Base-by-base conservation (phyloP, 2,888 invertebrate species). In the Thymelicus sylvestris region DNA sequence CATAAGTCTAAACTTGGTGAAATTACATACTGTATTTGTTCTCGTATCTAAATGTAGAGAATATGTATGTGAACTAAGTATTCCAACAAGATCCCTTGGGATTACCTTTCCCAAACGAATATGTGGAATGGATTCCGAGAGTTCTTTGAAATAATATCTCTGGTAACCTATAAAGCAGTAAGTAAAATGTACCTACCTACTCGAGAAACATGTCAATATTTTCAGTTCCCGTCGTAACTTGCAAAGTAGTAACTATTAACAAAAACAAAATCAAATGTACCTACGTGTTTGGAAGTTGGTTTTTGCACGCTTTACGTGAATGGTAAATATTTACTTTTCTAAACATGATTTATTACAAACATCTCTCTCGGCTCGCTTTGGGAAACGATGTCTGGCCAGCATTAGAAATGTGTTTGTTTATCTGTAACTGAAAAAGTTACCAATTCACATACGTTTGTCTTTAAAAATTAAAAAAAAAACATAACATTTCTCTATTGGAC, bases 141-240 rank as follows among this genome's bases (percentile, higher is more conserved):
- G 86, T 91, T 90, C 91, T 90, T 89, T 91, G 91, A 93, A 91
- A 93, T 93, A 92, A 92, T 92, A 92, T 92, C 89, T 88, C 83
- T 79, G 81, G 81, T 24, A 88, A 88, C 92, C 89, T 88, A 92
- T 93, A 93, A 93, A 92, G 89, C 89, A 87, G 88, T 83, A 92
- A 92, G 89, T 92, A 90, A 86, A 87, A 88, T 12, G 7, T 41
- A 89, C 85, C 89, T 84, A 87, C 86, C 88, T 84, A 87, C 88
- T 89, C 86, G 81, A 86, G 88, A 86, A 87, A 91, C 76, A 74
- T 86, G 89, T 83, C 86, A 85, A 92, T 92, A 88, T 92, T 92
- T 92, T 84, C 86, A 86, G 80, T 70, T 65, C 38, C 57, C 64
- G 41, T 38, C 70, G 44, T 70, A 65, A 70, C 70, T 65, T 61